phyloP scores from a whole-genome alignment of 2,888 invertebrate species.

The Drosophila parthenogenetica region DNA sequence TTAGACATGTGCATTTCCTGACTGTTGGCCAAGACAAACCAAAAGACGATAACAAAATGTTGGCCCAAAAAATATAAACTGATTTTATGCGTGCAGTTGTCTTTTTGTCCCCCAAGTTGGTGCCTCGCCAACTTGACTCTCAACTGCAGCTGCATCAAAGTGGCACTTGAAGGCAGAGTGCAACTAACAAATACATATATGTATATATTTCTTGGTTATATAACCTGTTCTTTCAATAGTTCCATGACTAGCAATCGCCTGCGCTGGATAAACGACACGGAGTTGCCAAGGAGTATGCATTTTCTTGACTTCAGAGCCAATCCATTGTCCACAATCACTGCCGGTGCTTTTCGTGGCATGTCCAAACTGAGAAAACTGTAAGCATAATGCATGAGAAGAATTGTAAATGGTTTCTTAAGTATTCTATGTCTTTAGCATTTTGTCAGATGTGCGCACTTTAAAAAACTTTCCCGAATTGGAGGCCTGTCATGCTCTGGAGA shows the following conservation, averaged over 20 bases:
- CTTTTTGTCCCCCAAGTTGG: constrained; percentile 51
- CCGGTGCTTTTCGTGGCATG: constrained; percentile 90
- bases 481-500: constrained; percentile 91
- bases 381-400: constrained; percentile 82
- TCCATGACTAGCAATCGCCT: constrained; percentile 94
- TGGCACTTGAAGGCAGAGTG: constrained; percentile 67
- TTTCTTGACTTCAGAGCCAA: constrained; percentile 94
- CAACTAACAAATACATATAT: constrained; percentile 43
- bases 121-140: constrained; percentile 64
- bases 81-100: constrained; percentile 62
- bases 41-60: constrained; percentile 55
- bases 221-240: constrained; percentile 82
- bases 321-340: constrained; percentile 90
- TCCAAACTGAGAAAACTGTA: constrained; percentile 92
- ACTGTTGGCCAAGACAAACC: constrained; percentile 68
- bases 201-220: constrained; percentile 8
- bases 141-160: constrained; percentile 64
- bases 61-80: constrained; percentile 45
- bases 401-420: not conserved
- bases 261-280: constrained; percentile 89
- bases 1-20: constrained; percentile 25
- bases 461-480: constrained; percentile 93
- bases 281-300: constrained; percentile 89
- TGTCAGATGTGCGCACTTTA: constrained; percentile 94
- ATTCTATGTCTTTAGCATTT: constrained; percentile 87